phyloP scores from a whole-genome alignment of 2,888 invertebrate species.

The Clistopyga incitator region DNA sequence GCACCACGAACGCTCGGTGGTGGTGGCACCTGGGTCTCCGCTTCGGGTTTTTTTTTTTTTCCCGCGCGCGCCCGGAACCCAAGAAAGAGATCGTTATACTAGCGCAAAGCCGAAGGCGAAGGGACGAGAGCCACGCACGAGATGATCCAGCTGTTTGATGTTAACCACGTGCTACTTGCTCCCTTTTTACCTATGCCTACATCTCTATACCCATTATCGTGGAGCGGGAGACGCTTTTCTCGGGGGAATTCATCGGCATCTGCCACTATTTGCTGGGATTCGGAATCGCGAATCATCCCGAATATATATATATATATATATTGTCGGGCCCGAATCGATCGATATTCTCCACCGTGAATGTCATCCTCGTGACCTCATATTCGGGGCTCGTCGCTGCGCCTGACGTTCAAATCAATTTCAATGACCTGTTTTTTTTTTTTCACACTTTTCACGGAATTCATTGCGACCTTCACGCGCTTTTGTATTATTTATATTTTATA shows the following conservation, averaged over 20 bases:
- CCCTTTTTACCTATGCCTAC: slow-evolving; percentile 71
- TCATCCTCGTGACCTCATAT: slow-evolving; percentile 36
- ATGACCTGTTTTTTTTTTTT: no score
- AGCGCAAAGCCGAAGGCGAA: slow-evolving; percentile 46
- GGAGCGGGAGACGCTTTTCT: slow-evolving; percentile 26
- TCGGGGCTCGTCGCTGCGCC: slow-evolving; percentile 34
- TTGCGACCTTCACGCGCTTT: neutral
- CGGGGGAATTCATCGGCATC: slow-evolving; percentile 72
- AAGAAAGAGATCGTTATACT: slow-evolving; percentile 79
- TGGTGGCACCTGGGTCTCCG: slow-evolving; percentile 67
- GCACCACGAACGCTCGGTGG: slow-evolving; percentile 18
- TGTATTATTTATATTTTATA: no score
- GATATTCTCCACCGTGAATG: slow-evolving; percentile 37
- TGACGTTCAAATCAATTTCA: slow-evolving; percentile 38
- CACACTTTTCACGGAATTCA: neutral
- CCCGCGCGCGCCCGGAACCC: slow-evolving; percentile 66
- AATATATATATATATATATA: no score
- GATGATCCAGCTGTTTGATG: slow-evolving; percentile 84
- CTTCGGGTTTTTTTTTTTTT: slow-evolving; percentile 59
- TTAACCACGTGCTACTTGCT: slow-evolving; percentile 77
- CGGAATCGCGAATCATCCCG: slow-evolving; percentile 62
- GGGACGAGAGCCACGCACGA: slow-evolving; percentile 75
- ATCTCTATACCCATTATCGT: slow-evolving; percentile 14
- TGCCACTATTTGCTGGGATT: slow-evolving; percentile 73
- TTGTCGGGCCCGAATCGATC: slow-evolving; percentile 62